Evolutionary conservation across 2,888 invertebrate genomes (phyloP).

Genomic region (Drosophila antonietae): DNA sequence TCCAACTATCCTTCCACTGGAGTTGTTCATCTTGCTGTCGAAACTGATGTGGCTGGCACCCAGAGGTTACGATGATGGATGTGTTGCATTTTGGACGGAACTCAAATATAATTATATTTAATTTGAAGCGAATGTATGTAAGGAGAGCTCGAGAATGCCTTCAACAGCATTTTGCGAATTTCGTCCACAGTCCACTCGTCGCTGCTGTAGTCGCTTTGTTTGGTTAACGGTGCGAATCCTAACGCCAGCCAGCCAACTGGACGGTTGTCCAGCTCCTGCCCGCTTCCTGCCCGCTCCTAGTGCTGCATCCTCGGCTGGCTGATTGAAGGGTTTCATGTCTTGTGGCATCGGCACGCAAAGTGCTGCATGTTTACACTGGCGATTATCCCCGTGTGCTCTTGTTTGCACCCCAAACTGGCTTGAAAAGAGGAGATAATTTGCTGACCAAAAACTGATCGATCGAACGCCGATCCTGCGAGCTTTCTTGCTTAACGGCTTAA

Average conservation of each 20-base stretch:
- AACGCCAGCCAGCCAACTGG: conserved; percentile 55
- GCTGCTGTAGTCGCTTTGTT: conserved; percentile 51
- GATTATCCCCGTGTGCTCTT: conserved; percentile 64
- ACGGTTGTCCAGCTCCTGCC: conserved; percentile 34
- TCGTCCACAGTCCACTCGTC: background rate
- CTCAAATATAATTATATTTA: conserved; percentile 72
- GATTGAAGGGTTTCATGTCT: conserved; percentile 71
- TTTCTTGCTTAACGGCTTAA: conserved; percentile 62
- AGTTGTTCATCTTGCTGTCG: background rate
- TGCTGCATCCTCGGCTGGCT: conserved; percentile 22
- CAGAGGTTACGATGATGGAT: conserved; percentile 46
- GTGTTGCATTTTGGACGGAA: conserved; percentile 49
- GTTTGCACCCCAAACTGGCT: conserved; percentile 53
- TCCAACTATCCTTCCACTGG: conserved; percentile 8
- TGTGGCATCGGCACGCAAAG: conserved; percentile 74
- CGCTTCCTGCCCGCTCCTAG: conserved; percentile 6
- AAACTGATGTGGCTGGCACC: conserved; percentile 22
- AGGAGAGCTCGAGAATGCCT: conserved; percentile 46
- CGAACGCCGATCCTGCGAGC: conserved; percentile 63
- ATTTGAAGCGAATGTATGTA: conserved; percentile 71
- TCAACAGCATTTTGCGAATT: conserved; percentile 50
- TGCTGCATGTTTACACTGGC: conserved; percentile 76
- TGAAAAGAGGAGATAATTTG: conserved; percentile 81
- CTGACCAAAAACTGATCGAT: conserved; percentile 62
- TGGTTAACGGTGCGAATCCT: conserved; percentile 77